These are phyloP conservation scores for Tinamus guttatus DNA, from an alignment of 2,113 vertebrate species.

Conservation along the genomic window DNA sequence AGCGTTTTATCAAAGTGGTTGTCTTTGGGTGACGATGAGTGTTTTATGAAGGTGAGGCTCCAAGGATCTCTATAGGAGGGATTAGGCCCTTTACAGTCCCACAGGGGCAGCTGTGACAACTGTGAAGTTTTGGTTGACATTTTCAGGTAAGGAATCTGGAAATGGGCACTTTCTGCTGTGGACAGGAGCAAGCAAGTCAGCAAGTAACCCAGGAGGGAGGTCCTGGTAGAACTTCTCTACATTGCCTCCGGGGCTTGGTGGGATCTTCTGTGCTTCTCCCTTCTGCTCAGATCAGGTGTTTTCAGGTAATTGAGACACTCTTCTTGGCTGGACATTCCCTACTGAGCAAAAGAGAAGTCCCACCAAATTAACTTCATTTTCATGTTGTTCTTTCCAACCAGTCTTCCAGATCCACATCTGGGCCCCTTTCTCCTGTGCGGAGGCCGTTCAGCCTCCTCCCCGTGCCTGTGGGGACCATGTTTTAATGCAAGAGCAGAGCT, in stretches of 20 bases:
- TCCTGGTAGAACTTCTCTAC: neutral
- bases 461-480: rapidly evolving
- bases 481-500: neutral
- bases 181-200: neutral
- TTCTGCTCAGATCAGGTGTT: neutral
- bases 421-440: neutral
- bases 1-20: too few species aligned
- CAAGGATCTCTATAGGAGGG: neutral
- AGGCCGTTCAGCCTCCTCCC: neutral
- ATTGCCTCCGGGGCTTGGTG: neutral
- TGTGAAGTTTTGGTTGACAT: neutral
- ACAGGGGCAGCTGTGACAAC: neutral
- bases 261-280: neutral
- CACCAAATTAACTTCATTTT: neutral
- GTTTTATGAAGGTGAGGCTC: neutral
- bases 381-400: neutral
- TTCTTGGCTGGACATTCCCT: neutral
- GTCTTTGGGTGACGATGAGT: neutral
- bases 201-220: too few species aligned
- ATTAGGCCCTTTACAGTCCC: neutral
- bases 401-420: rapidly evolving
- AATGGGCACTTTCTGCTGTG: neutral
- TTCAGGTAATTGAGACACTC: neutral
- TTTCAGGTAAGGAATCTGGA: neutral
- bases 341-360: neutral